Conservation (phyloP, 2,113 vertebrate genomes). For the Crotalus viridis region DNA sequence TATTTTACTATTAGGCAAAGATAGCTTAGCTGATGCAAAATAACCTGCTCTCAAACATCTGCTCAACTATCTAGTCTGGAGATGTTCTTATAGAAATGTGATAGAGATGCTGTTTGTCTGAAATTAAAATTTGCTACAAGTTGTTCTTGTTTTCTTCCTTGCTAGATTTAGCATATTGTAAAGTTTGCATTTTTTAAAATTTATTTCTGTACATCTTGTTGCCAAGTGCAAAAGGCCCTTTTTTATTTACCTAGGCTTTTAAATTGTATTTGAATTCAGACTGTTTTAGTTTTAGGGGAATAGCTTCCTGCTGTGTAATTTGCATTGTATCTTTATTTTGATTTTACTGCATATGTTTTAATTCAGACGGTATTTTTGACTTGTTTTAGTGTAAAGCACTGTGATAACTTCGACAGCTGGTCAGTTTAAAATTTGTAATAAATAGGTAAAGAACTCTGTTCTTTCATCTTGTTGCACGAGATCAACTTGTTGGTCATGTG, state of each 20-base stretch:
- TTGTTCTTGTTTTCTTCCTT: not conserved
- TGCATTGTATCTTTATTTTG: not conserved
- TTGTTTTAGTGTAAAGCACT: not conserved
- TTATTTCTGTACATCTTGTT: not conserved
- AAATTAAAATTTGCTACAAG: not conserved
- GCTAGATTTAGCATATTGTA: accelerated
- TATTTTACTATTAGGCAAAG: not conserved
- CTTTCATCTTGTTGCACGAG: not conserved
- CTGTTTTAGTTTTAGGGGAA: not conserved
- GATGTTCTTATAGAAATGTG: not conserved
- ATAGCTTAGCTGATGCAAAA: not conserved
- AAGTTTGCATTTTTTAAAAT: accelerated
- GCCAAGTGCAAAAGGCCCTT: not conserved
- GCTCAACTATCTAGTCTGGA: not conserved
- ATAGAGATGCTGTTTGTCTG: accelerated
- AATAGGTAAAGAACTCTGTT: not conserved
- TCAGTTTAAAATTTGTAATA: not conserved
- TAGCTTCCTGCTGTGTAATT: not conserved
- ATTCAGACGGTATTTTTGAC: not conserved
- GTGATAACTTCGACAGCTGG: not conserved
- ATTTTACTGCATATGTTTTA: not conserved
- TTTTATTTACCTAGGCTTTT: not conserved
- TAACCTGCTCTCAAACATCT: not conserved
- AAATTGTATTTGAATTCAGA: not conserved
- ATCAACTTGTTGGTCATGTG: not conserved